These are phyloP conservation scores for Callimorpha dominula DNA, from an alignment of 2,888 invertebrate species.

Conservation along the genomic window DNA sequence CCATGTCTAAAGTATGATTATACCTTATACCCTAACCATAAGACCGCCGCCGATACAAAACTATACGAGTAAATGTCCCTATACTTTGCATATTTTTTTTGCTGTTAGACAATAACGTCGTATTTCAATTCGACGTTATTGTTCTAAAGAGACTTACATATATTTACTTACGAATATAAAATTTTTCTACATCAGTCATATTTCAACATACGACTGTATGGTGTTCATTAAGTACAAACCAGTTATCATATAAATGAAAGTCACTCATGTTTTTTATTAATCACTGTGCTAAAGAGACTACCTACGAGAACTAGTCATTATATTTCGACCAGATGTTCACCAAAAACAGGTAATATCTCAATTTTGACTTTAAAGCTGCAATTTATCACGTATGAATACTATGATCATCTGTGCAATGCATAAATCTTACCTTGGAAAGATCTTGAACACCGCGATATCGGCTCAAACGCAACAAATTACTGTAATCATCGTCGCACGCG, in stretches of 20 bases:
- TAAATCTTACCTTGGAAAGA: constrained; percentile 61
- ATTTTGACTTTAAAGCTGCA: constrained; percentile 44
- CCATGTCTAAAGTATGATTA: too few relatives aligned
- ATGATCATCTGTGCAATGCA: constrained; percentile 50
- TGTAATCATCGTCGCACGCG: constrained; percentile 66
- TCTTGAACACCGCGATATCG: constrained; percentile 61
- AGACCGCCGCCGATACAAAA: not conserved
- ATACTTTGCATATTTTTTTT: not conserved
- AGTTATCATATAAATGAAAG: constrained; percentile 32
- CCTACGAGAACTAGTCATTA: constrained; percentile 34
- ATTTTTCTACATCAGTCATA: constrained; percentile 9
- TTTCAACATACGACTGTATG: not conserved
- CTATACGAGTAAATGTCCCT: not conserved
- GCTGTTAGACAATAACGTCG: not conserved
- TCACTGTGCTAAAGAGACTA: constrained; percentile 34
- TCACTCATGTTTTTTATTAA: constrained; percentile 37
- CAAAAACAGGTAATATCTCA: constrained; percentile 50
- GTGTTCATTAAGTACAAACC: constrained; percentile 3
- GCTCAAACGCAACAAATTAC: constrained; percentile 65
- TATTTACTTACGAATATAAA: not conserved
- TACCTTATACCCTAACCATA: not conserved
- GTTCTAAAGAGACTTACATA: too few relatives aligned
- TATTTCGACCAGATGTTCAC: constrained; percentile 45
- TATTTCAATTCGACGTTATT: not conserved
- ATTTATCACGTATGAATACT: constrained; percentile 52